These are phyloP conservation scores for Andrena cerasifolii DNA, from an alignment of 1,140 invertebrate genomes.

Conservation along the genomic window DNA sequence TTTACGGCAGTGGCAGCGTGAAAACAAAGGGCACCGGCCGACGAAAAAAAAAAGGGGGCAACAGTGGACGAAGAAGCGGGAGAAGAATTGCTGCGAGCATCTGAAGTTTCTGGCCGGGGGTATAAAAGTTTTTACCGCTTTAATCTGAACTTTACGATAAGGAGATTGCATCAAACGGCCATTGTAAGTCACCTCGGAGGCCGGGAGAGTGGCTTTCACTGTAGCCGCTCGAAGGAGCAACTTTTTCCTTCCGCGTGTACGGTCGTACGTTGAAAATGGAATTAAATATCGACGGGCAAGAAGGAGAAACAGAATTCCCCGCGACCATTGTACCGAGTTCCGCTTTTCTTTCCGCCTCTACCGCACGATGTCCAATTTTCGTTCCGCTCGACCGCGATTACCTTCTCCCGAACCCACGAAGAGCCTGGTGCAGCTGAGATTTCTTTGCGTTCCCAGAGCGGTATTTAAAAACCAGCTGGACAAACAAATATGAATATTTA, in stretches of 20 bases:
- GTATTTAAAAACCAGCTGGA: too few species aligned
- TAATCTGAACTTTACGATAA: conserved; percentile 68
- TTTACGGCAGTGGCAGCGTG: conserved; percentile 3
- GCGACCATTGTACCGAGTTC: not conserved
- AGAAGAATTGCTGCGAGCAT: conserved; percentile 29
- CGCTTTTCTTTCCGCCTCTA: not conserved
- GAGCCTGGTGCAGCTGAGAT: not conserved
- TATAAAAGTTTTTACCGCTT: conserved; percentile 56
- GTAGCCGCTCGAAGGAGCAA: conserved; percentile 28
- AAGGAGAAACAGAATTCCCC: not conserved
- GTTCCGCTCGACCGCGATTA: not conserved
- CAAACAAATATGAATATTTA: too few species aligned
- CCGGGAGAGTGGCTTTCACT: conserved; percentile 43
- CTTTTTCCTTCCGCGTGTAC: conserved; percentile 35
- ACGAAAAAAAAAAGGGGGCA: not conserved
- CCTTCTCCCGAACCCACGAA: not conserved
- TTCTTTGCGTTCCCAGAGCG: too few species aligned
- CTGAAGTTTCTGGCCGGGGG: conserved; percentile 39
- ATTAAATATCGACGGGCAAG: conserved; percentile 32
- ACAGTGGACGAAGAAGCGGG: not conserved
- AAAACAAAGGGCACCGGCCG: conserved; percentile 1
- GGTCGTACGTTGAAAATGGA: conserved; percentile 38
- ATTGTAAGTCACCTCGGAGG: conserved; percentile 49
- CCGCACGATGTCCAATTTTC: not conserved
- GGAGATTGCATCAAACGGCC: conserved; percentile 63